Evolutionary conservation across 2,113 vertebrate genomes (phyloP).

Genomic region (Etheostoma cragini): DNA sequence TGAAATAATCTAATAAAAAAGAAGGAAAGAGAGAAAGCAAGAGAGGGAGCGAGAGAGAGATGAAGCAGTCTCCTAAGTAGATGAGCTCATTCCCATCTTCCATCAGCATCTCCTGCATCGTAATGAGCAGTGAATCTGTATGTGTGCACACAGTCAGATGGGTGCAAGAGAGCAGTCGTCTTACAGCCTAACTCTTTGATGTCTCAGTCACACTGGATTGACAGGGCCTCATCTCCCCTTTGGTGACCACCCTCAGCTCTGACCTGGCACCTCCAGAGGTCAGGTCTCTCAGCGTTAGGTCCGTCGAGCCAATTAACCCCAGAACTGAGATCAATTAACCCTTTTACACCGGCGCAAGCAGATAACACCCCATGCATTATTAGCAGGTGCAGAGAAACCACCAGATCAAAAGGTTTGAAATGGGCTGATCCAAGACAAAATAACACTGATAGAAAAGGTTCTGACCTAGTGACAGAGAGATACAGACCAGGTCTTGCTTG

Average conservation of each 20-base stretch:
- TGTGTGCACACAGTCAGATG: constrained; percentile 17
- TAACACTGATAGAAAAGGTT: constrained; percentile 8
- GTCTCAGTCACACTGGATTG: constrained; percentile 33
- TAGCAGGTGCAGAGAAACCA: constrained; percentile 29
- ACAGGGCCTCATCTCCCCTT: constrained; percentile 1
- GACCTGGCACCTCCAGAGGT: constrained; percentile 32
- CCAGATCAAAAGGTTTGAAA: constrained; percentile 20
- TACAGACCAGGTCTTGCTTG: background rate
- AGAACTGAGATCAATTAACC: constrained; percentile 67
- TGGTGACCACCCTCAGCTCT: constrained; percentile 23
- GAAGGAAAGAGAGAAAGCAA: constrained; percentile 6
- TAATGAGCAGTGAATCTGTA: constrained; percentile 55
- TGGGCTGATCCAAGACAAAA: constrained; percentile 23
- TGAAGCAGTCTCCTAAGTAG: constrained; percentile 53
- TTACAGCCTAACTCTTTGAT: constrained; percentile 40
- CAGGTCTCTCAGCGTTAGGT: constrained; percentile 13
- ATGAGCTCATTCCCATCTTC: constrained; percentile 68
- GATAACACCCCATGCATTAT: constrained; percentile 39
- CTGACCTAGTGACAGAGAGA: constrained; percentile 12
- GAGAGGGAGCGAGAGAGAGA: constrained; percentile 4
- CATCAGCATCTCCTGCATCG: constrained; percentile 65
- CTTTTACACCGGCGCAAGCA: constrained; percentile 11
- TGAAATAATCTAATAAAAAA: constrained; percentile 70
- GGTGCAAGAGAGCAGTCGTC: background rate
- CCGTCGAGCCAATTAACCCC: constrained; percentile 69